Evolutionary conservation across 1,140 invertebrate genomes (phyloP).

Genomic region (Acromyrmex echinatior): DNA sequence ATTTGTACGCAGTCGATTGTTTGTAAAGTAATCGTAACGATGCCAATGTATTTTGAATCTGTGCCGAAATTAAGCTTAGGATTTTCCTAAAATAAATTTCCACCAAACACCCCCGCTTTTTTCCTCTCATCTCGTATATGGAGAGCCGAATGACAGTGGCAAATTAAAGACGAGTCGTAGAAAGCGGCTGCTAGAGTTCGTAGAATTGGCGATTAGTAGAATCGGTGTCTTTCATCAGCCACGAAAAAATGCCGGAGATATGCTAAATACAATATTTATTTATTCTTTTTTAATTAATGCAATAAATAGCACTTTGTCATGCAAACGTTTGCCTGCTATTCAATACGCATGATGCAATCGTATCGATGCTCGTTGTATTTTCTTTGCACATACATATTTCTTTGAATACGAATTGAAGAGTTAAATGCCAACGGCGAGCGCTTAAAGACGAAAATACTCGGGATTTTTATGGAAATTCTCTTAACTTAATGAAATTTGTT

Average conservation of each 20-base stretch:
- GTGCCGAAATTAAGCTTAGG: constrained; percentile 37
- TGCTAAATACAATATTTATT: background rate
- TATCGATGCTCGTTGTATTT: background rate
- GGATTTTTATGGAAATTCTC: background rate
- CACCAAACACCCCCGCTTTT: constrained; percentile 13
- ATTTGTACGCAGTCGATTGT: background rate
- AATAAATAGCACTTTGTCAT: background rate
- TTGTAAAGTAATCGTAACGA: background rate
- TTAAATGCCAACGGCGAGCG: background rate
- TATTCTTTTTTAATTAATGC: constrained; percentile 20
- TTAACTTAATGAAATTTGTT: background rate
- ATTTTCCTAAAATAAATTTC: constrained; percentile 70
- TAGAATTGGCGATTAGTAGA: constrained; percentile 3
- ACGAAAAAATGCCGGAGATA: constrained; percentile 20
- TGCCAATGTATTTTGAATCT: background rate
- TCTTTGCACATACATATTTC: background rate
- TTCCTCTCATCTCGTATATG: constrained; percentile 26
- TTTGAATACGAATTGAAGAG: background rate
- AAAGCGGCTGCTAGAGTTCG: constrained; percentile 7
- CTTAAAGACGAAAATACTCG: background rate
- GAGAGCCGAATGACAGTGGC: constrained; percentile 62
- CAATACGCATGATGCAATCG: background rate
- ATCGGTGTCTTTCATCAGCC: background rate
- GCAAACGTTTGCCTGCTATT: background rate
- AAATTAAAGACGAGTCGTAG: constrained; percentile 61